Evolutionary conservation across 2,113 vertebrate species (phyloP).

Genomic region (Eudyptes chrysolophus): DNA sequence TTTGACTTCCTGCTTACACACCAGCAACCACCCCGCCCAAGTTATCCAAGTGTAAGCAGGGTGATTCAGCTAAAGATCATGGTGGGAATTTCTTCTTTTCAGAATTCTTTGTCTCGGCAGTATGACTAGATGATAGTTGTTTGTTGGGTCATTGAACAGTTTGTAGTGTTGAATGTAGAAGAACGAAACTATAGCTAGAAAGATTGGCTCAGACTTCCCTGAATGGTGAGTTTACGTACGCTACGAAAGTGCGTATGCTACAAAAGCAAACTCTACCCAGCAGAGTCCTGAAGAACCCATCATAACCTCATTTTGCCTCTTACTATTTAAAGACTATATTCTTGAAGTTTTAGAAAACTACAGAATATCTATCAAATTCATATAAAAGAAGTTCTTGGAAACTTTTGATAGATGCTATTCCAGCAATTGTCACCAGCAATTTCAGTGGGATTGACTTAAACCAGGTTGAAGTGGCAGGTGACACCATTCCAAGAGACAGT

Average conservation of each 20-base stretch:
- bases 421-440: not conserved
- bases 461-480: not conserved
- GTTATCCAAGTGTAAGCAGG: not conserved
- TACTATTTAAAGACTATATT: not conserved
- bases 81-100: not conserved
- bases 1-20: not conserved
- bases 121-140: not conserved
- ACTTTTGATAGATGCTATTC: not conserved
- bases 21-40: not conserved
- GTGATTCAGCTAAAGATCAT: not conserved
- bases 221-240: fast-evolving
- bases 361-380: not conserved
- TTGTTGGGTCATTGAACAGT: not conserved
- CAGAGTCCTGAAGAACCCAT: not conserved
- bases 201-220: not conserved
- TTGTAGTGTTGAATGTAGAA: not conserved
- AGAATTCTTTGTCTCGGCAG: not conserved
- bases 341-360: not conserved
- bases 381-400: not conserved
- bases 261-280: not conserved
- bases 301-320: not conserved
- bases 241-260: not conserved
- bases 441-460: not conserved
- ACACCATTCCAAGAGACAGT: not conserved
- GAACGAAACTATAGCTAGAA: not conserved